phyloP scores from a whole-genome alignment of 2,888 invertebrate genomes.

The Leptinotarsa haldemani region DNA sequence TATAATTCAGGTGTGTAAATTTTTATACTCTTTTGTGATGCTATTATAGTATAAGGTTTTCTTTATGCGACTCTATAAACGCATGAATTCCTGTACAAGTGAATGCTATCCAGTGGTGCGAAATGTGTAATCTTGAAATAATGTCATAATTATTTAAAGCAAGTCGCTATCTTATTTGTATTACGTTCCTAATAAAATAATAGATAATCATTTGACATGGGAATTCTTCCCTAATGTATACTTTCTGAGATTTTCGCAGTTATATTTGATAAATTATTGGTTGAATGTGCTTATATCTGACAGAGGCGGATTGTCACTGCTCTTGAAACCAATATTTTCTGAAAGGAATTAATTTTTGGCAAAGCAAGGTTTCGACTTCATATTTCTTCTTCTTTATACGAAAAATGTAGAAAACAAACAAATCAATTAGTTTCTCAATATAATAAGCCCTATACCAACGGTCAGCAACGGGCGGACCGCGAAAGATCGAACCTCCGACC shows the following conservation, averaged over 20 bases:
- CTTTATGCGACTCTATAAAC: slow-evolving; percentile 4
- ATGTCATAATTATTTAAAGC: slow-evolving; percentile 26
- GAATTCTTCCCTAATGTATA: slow-evolving; percentile 14
- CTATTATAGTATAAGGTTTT: slow-evolving; percentile 19
- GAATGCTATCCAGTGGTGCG: slow-evolving; percentile 20
- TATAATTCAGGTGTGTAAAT: slow-evolving; percentile 22
- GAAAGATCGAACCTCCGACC: too few relatives aligned
- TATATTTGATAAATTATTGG: slow-evolving; percentile 17
- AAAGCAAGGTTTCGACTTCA: too few relatives aligned
- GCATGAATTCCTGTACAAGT: slow-evolving; percentile 15
- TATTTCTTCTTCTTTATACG: too few relatives aligned
- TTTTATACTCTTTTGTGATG: slow-evolving; percentile 8
- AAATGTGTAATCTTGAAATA: slow-evolving; percentile 28
- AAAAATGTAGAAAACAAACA: too few relatives aligned
- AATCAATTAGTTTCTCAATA: too few relatives aligned
- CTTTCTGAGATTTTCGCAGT: slow-evolving; percentile 15
- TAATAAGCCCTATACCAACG: too few relatives aligned
- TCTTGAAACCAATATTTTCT: too few relatives aligned
- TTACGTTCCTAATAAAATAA: slow-evolving; percentile 26
- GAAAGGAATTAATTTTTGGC: too few relatives aligned
- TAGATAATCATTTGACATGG: slow-evolving; percentile 31
- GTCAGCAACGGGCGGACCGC: too few relatives aligned
- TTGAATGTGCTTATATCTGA: background rate
- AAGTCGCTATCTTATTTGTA: slow-evolving; percentile 20
- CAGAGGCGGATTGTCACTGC: background rate